Conservation (phyloP, 1,140 invertebrate genomes). For the Eubasilissa regina region DNA sequence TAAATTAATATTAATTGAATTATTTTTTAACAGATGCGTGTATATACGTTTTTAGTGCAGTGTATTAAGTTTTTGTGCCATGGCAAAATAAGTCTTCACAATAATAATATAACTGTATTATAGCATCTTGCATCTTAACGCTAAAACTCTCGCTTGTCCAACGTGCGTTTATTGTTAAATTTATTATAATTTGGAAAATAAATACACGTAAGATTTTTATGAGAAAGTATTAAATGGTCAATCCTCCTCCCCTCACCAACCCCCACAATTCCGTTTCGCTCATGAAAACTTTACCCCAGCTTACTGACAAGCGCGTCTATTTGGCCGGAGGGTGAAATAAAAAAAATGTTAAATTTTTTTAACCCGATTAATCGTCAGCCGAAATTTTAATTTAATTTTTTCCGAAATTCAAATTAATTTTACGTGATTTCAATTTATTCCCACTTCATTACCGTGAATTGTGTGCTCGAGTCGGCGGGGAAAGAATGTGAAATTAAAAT, state of each 20-base stretch:
- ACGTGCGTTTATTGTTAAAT: too few species aligned
- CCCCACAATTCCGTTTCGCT: background rate
- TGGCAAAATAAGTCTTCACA: too few species aligned
- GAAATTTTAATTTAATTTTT: slow-evolving; percentile 41
- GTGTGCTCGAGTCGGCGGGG: slow-evolving; percentile 26
- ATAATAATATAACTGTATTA: too few species aligned
- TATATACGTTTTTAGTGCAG: too few species aligned
- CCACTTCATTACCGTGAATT: slow-evolving; percentile 41
- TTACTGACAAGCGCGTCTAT: background rate
- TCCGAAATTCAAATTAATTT: slow-evolving; percentile 38
- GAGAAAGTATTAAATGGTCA: slow-evolving; percentile 9
- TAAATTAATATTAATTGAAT: too few species aligned
- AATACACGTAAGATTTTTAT: background rate
- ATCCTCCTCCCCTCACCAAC: background rate
- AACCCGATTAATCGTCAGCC: slow-evolving; percentile 26
- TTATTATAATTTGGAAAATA: too few species aligned
- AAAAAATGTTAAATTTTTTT: slow-evolving; percentile 9
- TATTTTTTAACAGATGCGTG: too few species aligned
- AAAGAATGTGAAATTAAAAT: background rate
- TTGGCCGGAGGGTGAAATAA: slow-evolving; percentile 17
- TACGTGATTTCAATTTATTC: slow-evolving; percentile 41
- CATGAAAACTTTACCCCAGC: background rate
- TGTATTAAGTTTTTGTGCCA: too few species aligned
- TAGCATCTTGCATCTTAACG: too few species aligned
- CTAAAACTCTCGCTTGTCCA: too few species aligned